Base-by-base conservation (phyloP, 2,888 invertebrate genomes). In the Diploptera punctata region DNA sequence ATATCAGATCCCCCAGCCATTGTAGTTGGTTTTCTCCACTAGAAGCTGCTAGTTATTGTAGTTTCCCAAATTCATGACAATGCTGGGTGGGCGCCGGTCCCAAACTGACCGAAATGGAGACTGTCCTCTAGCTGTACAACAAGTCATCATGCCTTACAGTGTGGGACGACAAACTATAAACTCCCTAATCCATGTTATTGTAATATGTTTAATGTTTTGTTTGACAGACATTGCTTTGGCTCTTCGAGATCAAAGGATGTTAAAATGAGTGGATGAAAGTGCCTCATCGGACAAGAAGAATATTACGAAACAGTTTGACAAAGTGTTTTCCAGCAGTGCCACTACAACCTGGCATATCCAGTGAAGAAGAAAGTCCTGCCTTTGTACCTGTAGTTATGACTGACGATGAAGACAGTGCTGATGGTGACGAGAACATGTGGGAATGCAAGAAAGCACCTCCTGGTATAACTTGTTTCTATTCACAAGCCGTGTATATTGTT, bases 381-480 rank as follows among this genome's bases (percentile, higher is more conserved):
- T 18, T 61, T 18, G 18, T 21, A 18, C 5, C 43, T 4, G 3
- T 3, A 13, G 16, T 18, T 0, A 19, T 26, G 5, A 26, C 29
- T 26, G 44, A 21, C 47, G 44, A 43, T n/a, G 43, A 43, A 13
- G n/a, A n/a, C n/a, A n/a, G n/a, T n/a, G n/a, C n/a, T n/a, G 54
- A 54, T 54, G 54, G 3, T 21, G 57, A 57, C 24, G 65, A 65
- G 1, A 47, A 26, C 24, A 7, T 24, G 10, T 65, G 65, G 65
- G 65, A 65, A 24, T 65, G 26, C 65, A 65, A 47, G 29, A 65
- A 65, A 47, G 65, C 65, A 18, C 65, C 65, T 44, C 65, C 65
- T 44, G 65, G 65, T 65, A 47, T 16, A 16, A n/a, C n/a, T n/a
- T n/a, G n/a, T n/a, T n/a, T n/a, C n/a, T n/a, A n/a, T n/a, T n/a